Evolutionary conservation across 2,113 vertebrate species (phyloP), one percentile per base, ranked within the genome.

Genomic region (Plecotus auritus): DNA sequence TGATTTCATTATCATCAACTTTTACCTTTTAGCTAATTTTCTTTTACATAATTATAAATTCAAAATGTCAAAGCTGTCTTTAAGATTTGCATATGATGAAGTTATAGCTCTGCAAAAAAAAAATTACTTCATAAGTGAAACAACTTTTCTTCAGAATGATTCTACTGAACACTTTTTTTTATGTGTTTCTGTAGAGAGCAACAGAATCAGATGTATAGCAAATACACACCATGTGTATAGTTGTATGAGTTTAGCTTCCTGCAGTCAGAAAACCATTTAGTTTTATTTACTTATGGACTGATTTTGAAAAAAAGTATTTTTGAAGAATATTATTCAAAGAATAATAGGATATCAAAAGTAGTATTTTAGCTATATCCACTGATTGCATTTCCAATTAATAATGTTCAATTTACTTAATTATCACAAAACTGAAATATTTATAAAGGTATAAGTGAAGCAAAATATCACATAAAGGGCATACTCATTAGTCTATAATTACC

Each of bases 401-500:
- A 97, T 95, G 84, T 97, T 95, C 90, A 98, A 98, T 98, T 98
- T 98, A 97, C 89, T 95, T 98, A 98, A 98, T 98, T 98, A 97
- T 94, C 95, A 91, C 80, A 97, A 97, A 97, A 69, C 86, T 98
- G 97, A 98, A 98, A 98, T 98, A 98, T 97, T 98, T 98, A 98
- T 98, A 96, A 98, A 98, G 84, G 95, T 97, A 80, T 87, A 97
- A 84, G 70, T 96, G 97, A 97, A 78, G 67, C 97, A 97, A 98
- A 98, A 98, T 98, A 98, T 94, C 97, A 97, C 66, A 97, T 90
- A 98, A 98, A 98, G 95, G 92, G 77, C 42, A 72, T 83, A 76
- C 73, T 98, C 95, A 96, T 98, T 98, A 97, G 59, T 96, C 93
- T 94, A 93, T 95, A 97, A 97, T 97, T 98, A 96, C 35, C 7